Evolutionary conservation across 2,797 vertebrate species (phyloP).

Genomic region (Mus minutoides): DNA sequence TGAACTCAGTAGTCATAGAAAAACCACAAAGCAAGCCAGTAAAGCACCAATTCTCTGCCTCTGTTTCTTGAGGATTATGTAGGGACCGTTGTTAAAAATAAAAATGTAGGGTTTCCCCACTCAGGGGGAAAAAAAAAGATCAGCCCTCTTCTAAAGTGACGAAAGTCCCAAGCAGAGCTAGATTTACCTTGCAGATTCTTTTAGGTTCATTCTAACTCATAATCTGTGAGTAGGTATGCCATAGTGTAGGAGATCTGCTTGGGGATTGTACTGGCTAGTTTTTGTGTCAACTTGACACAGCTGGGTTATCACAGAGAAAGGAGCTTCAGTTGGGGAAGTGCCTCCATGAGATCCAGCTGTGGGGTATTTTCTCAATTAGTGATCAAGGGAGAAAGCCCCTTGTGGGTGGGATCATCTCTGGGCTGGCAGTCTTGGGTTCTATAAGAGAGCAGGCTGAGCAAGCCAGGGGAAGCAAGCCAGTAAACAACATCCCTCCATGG

Average conservation of each 20-base stretch:
- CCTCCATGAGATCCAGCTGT: no score
- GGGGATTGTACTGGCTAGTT: no score
- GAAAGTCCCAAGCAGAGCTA: background rate
- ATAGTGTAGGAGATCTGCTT: background rate
- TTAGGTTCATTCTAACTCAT: background rate
- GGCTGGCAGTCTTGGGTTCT: no score
- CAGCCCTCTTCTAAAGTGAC: background rate
- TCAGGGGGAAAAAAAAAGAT: background rate
- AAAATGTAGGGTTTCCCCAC: background rate
- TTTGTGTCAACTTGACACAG: no score
- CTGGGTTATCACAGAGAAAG: no score
- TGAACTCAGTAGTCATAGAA: background rate
- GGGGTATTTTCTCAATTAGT: no score
- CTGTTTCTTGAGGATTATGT: background rate
- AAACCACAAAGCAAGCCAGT: background rate
- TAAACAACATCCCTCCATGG: no score
- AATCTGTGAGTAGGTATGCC: background rate
- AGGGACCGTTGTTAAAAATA: background rate
- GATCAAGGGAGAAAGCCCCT: no score
- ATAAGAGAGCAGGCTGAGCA: no score
- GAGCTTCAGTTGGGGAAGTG: no score
- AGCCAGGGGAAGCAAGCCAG: no score
- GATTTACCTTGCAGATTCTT: background rate
- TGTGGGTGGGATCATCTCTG: no score
- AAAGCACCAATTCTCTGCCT: background rate